Evolutionary conservation across 2,113 vertebrate species (phyloP), one percentile per base, ranked within the genome.

Genomic region (Muscicapa adusta): DNA sequence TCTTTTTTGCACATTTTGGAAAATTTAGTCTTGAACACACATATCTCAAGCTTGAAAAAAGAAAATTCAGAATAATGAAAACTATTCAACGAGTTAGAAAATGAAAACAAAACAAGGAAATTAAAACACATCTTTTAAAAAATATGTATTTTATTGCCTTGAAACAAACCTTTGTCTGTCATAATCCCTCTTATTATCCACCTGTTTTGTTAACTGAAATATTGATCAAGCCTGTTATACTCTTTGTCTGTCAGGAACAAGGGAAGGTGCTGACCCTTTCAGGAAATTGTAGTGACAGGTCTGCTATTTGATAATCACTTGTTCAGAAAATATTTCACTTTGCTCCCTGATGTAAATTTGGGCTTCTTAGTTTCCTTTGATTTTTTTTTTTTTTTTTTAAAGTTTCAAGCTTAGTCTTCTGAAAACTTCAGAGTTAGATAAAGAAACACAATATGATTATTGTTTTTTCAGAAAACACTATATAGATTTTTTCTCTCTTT

Each of bases 251-350:
- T 93, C 36, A 93, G 62, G 90, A 97, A 72, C 77, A 94, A 88
- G 77, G 93, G 61, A 96, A 97, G 90, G 94, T 94, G 93, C 70
- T 97, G 96, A 97, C 97, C 97, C 94, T 90, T 90, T 63, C 95
- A 95, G 96, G 94, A 97, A 96, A 92, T 26, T 5, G 31, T 76
- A 93, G 84, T 91, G 96, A 95, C 91, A 93, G 88, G 88, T 92
- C 92, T 93, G 93, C 95, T 97, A 98, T 97, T 96, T 98, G 97
- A 97, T 97, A 96, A 97, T 94, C 22, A 0, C 66, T 96, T 91
- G 67, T 95, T 96, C 79, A 79, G 84, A 90, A 82, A 97, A 83
- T 80, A 88, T 95, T 96, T 96, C 72, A 79, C 83, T 98, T 95
- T 95, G 54, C 81, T 97, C 93, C 76, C 62, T 83, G 50, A 79